Percentiles rank a stretch among this genome's conserved stretches.
These are phyloP conservation scores for Syrrhaptes paradoxus DNA, from an alignment of 2,113 vertebrate species.

Conservation along the genomic window DNA sequence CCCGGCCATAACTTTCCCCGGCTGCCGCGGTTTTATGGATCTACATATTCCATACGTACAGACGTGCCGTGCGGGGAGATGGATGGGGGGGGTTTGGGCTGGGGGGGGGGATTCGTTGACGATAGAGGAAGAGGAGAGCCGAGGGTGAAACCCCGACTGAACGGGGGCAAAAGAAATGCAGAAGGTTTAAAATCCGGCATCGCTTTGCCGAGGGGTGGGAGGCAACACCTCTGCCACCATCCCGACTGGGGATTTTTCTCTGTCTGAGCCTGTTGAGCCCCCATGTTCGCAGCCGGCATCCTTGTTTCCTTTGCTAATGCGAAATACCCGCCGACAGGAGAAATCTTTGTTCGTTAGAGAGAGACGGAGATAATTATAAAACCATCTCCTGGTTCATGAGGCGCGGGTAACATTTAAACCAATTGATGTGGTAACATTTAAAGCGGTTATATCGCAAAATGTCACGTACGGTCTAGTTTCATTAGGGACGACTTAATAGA, in stretches of 20 bases:
- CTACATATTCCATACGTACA: not conserved
- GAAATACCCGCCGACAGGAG: not conserved
- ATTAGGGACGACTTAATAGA: constrained; percentile 57
- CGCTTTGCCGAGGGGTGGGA: not conserved
- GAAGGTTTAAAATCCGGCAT: not conserved
- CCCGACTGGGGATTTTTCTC: not conserved
- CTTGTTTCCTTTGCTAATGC: constrained; percentile 11
- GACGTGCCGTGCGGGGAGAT: accelerated
- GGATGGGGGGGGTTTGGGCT: accelerated
- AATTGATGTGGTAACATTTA: constrained; percentile 68
- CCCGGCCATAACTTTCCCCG: not conserved
- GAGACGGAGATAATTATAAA: constrained; percentile 61
- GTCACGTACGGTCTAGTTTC: constrained; percentile 54
- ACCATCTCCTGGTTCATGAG: constrained; percentile 51
- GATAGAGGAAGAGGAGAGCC: not conserved
- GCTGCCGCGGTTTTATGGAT: not conserved
- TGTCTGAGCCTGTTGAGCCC: not conserved
- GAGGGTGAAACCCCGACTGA: not conserved
- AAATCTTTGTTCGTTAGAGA: constrained; percentile 52
- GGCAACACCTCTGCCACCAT: not conserved
- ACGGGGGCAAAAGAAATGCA: not conserved
- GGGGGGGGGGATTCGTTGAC: not conserved
- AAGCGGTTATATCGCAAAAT: constrained; percentile 52
- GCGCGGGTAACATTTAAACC: constrained; percentile 61
- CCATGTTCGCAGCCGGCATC: not conserved